Evolutionary conservation across 2,113 vertebrate genomes (phyloP).

Genomic region (Amphiprion percula): DNA sequence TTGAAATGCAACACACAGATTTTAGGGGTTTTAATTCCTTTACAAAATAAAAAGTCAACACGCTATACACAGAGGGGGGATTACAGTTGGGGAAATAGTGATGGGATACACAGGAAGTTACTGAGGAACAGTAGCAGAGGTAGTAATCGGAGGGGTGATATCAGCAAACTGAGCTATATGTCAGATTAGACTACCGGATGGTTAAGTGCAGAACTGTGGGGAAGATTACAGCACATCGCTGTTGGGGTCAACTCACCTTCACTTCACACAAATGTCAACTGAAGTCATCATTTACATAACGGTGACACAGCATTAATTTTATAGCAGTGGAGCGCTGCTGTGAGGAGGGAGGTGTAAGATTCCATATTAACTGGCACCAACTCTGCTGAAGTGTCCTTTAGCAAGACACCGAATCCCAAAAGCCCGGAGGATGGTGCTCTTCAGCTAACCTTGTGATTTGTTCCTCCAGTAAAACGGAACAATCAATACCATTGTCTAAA

Average conservation of each 20-base stretch:
- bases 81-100: conserved; percentile 16
- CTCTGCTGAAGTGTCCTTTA: conserved; percentile 24
- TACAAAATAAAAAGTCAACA: conserved; percentile 26
- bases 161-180: conserved; percentile 31
- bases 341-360: conserved; percentile 14
- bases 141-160: conserved; percentile 15
- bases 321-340: not conserved
- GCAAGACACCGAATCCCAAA: conserved; percentile 14
- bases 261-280: conserved; percentile 50
- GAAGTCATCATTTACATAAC: conserved; percentile 50
- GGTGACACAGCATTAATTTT: conserved; percentile 35
- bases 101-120: conserved; percentile 22
- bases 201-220: conserved; percentile 12
- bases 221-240: conserved; percentile 27
- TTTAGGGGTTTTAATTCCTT: conserved; percentile 23
- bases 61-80: conserved; percentile 11
- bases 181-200: conserved; percentile 39
- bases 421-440: not conserved
- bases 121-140: not conserved
- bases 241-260: conserved; percentile 63
- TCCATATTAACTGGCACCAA: conserved; percentile 9
- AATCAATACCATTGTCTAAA: not conserved
- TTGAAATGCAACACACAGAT: conserved; percentile 36
- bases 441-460: not conserved
- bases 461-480: not conserved